Evolutionary conservation across 2,113 vertebrate species (phyloP).

Genomic region (Alosa alosa): DNA sequence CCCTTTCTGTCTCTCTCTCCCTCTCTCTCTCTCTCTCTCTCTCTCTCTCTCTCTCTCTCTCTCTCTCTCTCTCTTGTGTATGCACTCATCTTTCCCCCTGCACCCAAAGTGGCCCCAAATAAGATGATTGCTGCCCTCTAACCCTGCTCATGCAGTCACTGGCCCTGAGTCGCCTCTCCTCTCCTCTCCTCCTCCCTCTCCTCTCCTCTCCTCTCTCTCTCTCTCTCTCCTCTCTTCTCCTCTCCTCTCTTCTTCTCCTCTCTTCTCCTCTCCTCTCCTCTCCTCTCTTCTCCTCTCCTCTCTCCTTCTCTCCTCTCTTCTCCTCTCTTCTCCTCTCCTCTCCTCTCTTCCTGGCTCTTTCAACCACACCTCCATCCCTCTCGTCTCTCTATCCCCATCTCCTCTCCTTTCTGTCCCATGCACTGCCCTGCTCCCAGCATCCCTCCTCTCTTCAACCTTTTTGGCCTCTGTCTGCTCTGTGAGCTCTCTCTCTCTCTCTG

Average conservation of each 20-base stretch:
- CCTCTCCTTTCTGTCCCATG: background rate
- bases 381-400: too few species aligned
- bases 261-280: too few species aligned
- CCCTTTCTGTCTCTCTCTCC: slow-evolving; percentile 11
- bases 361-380: background rate
- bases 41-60: too few species aligned
- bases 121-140: background rate
- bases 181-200: too few species aligned
- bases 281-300: too few species aligned
- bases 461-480: background rate
- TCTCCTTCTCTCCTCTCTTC: too few species aligned
- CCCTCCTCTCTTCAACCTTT: background rate
- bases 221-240: too few species aligned
- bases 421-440: background rate
- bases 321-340: background rate
- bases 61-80: background rate
- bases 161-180: too few species aligned
- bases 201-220: too few species aligned
- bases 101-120: background rate
- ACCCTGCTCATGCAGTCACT: background rate
- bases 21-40: background rate
- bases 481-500: background rate
- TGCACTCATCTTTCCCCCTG: background rate
- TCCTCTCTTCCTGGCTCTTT: background rate
- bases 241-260: too few species aligned